These are phyloP conservation scores for Teleiodes luculella DNA, from an alignment of 2,888 invertebrate genomes.

Conservation along the genomic window DNA sequence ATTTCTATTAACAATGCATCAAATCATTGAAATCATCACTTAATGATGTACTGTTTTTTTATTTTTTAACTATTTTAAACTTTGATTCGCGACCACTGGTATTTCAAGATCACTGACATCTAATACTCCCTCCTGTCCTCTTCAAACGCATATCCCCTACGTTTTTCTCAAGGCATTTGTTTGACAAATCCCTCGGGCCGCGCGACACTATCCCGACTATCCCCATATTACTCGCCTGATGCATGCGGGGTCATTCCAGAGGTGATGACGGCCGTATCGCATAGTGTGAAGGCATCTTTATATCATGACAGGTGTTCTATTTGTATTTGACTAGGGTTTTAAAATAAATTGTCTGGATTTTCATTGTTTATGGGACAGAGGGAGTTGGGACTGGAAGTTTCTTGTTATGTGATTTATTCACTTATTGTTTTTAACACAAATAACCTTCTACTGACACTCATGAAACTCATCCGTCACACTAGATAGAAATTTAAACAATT, in stretches of 20 bases:
- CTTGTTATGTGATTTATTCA: not conserved
- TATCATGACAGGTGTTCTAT: conserved; percentile 68
- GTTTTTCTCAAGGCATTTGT: conserved; percentile 55
- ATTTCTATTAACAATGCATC: too few relatives aligned
- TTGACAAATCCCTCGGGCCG: conserved; percentile 75
- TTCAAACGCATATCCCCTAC: not conserved
- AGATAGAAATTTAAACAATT: too few relatives aligned
- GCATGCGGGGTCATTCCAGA: conserved; percentile 73
- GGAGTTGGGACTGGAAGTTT: not conserved
- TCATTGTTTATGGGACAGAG: conserved; percentile 44
- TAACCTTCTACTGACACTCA: too few relatives aligned
- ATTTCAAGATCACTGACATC: too few relatives aligned
- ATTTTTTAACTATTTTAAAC: too few relatives aligned
- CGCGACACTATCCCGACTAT: conserved; percentile 54
- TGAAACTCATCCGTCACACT: too few relatives aligned
- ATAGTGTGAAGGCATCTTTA: conserved; percentile 48
- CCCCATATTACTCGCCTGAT: conserved; percentile 70
- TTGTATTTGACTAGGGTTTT: conserved; percentile 50
- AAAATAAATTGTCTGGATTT: conserved; percentile 54
- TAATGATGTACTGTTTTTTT: too few relatives aligned
- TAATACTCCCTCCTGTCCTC: not conserved
- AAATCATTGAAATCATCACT: too few relatives aligned
- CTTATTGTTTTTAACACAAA: not conserved
- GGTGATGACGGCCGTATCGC: conserved; percentile 75
- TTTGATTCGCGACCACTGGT: too few relatives aligned